Base-by-base conservation (phyloP, 1,140 invertebrate genomes). In the Caerostris extrusa region DNA sequence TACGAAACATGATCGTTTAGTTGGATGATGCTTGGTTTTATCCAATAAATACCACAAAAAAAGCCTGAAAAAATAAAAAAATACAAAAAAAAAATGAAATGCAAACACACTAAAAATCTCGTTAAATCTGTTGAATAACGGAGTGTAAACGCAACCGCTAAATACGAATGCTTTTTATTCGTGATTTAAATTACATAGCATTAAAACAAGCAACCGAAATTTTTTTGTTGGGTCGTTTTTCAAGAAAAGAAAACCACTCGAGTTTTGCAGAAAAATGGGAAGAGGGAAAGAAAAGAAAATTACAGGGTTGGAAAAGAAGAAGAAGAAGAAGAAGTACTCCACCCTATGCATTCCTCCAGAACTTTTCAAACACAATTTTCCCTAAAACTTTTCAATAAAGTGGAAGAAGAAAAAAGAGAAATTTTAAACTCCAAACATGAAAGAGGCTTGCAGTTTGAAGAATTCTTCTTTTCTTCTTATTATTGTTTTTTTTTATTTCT, bases 341-440 rank as follows among this genome's bases (percentile, higher is more conserved):
- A n/a, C 14, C 14, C 34, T 34, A 7, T 83, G 17, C 57, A 83
- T 83, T 83, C 82, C 56, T 55, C 17, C 56, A 55, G 61, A 83
- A 83, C 56, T 17, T 83, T 83, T 83, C 82, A 56, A 83, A 83
- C 82, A 83, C 82, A 83, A 83, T 83, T 57, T 83, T n/a, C 55
- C 17, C 82, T 83, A 19, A 83, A n/a, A 58, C 19, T 83, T 83
- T 83, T 83, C 82, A 83, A 83, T 83, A 83, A 83, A 83, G 82
- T 83, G 57, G 14, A 57, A 77, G 5, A 55, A 56, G 55, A 57
- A 83, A 83, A 83, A 58, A 83, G 82, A 58, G 82, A 58, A 83
- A 58, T 83, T 83, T 83, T 58, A 83, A 83, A 58, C 82, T 55
- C 56, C 17, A 58, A 83, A 83, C 82, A 83, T 83, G 82, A 83